A percentile compares a stretch with the other conserved stretches of the same genome.
Evolutionary conservation across 2,888 invertebrate genomes (phyloP).

Genomic region (Macrostomum cliftonense): DNA sequence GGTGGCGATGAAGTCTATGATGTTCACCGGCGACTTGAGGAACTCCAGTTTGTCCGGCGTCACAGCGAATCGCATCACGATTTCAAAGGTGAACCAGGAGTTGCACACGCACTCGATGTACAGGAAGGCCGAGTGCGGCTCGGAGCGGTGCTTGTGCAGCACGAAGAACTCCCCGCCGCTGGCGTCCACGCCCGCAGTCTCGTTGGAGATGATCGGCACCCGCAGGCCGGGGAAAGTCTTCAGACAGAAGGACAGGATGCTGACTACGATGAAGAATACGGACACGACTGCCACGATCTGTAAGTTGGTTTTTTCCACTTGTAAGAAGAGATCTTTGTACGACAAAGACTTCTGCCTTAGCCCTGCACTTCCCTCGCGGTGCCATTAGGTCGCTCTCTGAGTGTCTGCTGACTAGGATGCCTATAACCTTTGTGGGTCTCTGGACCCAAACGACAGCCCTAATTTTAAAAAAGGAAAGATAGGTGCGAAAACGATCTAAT

Average conservation of each 20-base stretch:
- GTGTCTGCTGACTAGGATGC: too few relatives aligned
- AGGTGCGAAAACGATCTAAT: too few relatives aligned
- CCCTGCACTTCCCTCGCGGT: too few relatives aligned
- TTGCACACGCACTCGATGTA: constrained; percentile 80
- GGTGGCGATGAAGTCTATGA: constrained; percentile 50
- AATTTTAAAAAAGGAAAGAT: too few relatives aligned
- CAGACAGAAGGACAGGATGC: constrained; percentile 81
- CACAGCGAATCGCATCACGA: constrained; percentile 65
- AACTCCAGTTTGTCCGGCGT: constrained; percentile 71
- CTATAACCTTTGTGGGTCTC: too few relatives aligned
- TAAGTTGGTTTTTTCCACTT: too few relatives aligned
- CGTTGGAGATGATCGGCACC: constrained; percentile 27
- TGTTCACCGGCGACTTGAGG: constrained; percentile 69
- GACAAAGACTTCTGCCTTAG: too few relatives aligned
- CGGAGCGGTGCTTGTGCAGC: too few relatives aligned
- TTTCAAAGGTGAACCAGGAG: constrained; percentile 81
- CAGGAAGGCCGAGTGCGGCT: constrained; percentile 43
- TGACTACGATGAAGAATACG: constrained; percentile 85
- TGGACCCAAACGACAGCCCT: too few relatives aligned
- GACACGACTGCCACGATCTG: constrained; percentile 83
- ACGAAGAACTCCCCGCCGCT: neutral
- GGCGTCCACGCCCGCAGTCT: constrained; percentile 2
- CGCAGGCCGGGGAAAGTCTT: constrained; percentile 68
- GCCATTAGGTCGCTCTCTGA: too few relatives aligned
- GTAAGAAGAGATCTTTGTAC: too few relatives aligned